Percentiles rank a stretch among this genome's conserved stretches.
Conservation (phyloP, 2,888 invertebrate species). For the Aplocera efformata region DNA sequence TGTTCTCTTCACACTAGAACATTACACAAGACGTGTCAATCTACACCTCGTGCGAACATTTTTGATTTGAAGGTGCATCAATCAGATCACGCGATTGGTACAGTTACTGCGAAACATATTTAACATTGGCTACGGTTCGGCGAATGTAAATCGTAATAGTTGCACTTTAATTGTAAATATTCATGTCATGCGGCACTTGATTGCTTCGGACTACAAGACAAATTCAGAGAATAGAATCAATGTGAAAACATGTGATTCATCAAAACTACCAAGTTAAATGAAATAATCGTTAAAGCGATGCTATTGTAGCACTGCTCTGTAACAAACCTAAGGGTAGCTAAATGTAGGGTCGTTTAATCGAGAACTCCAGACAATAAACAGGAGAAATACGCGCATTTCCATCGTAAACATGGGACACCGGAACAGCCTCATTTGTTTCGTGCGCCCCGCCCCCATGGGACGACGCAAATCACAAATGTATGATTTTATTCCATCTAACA, state of each 20-base stretch:
- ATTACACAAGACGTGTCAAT: conserved; percentile 44
- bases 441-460: conserved; percentile 24
- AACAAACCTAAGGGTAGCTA: conserved; percentile 7
- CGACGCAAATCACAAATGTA: conserved; percentile 27
- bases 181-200: conserved; percentile 43
- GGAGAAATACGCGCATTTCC: conserved; percentile 25
- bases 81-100: conserved; percentile 33
- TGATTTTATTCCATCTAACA: conserved; percentile 27
- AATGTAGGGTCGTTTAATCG: conserved; percentile 10
- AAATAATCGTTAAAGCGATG: neutral
- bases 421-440: conserved; percentile 32
- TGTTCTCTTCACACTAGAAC: conserved; percentile 32
- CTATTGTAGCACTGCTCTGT: conserved; percentile 1
- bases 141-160: conserved; percentile 32
- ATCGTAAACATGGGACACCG: conserved; percentile 28
- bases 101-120: conserved; percentile 46
- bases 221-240: conserved; percentile 4
- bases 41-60: conserved; percentile 73
- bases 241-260: neutral
- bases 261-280: conserved; percentile 2
- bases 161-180: conserved; percentile 30
- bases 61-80: conserved; percentile 43
- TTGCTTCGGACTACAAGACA: conserved; percentile 35
- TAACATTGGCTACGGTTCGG: conserved; percentile 39
- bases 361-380: conserved; percentile 21